Conservation (phyloP, 2,888 invertebrate species). For the Caenorhabditis afra region DNA sequence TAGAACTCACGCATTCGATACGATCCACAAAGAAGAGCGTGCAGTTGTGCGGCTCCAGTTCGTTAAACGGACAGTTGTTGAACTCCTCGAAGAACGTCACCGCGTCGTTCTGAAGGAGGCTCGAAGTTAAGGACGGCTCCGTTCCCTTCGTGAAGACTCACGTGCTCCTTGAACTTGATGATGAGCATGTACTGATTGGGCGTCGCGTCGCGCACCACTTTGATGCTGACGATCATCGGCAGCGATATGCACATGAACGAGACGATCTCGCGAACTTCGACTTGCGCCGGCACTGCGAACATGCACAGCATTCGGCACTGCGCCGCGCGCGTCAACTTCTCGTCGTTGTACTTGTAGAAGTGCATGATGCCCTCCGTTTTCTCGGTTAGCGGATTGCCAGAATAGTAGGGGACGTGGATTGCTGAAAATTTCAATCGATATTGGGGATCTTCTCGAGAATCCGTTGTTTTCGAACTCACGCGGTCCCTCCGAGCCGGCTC, state of each 20-base stretch:
- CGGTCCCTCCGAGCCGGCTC: slow-evolving; percentile 36
- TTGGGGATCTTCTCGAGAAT: not conserved
- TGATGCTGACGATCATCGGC: slow-evolving; percentile 58
- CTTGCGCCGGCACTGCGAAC: slow-evolving; percentile 90
- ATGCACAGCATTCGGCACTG: slow-evolving; percentile 91
- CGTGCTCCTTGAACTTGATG: slow-evolving; percentile 87
- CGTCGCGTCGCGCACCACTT: slow-evolving; percentile 90
- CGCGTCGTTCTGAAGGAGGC: slow-evolving; percentile 88
- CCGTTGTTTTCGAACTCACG: too few species aligned
- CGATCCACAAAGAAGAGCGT: slow-evolving; percentile 95
- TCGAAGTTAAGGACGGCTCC: too few species aligned
- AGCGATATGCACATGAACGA: slow-evolving; percentile 86
- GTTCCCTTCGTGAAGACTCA: slow-evolving; percentile 75
- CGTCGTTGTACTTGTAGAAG: slow-evolving; percentile 91
- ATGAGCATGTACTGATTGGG: slow-evolving; percentile 99
- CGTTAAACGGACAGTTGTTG: slow-evolving; percentile 94
- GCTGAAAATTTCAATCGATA: slow-evolving; percentile 47
- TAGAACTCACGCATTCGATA: slow-evolving; percentile 87
- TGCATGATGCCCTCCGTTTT: slow-evolving; percentile 96
- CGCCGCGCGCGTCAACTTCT: slow-evolving; percentile 79
- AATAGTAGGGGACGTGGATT: slow-evolving; percentile 84
- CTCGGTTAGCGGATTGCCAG: slow-evolving; percentile 97
- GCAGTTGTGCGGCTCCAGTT: slow-evolving; percentile 92
- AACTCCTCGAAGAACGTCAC: slow-evolving; percentile 93
- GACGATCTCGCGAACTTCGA: slow-evolving; percentile 93